Percentiles rank a stretch among this genome's conserved stretches.
Evolutionary conservation across 2,888 invertebrate species (phyloP).

Genomic region (Dromius quadrimaculatus): DNA sequence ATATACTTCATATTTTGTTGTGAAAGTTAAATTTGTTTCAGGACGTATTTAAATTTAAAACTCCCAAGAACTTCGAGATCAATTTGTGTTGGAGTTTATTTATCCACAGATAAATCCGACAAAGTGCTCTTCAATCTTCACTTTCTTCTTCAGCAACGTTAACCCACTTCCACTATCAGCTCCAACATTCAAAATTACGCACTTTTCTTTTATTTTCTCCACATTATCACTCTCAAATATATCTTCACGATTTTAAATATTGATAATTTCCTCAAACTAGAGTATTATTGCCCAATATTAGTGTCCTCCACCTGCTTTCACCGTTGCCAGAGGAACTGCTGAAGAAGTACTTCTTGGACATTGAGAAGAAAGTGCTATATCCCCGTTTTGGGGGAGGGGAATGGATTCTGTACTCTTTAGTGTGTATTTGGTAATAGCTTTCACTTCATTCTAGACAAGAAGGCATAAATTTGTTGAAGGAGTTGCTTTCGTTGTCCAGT

Average conservation of each 20-base stretch:
- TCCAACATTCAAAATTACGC: neutral
- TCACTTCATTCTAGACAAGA: slow-evolving; percentile 33
- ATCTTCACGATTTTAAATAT: neutral
- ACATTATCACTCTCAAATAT: neutral
- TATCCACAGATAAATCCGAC: no score
- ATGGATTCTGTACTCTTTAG: slow-evolving; percentile 6
- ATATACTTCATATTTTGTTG: neutral
- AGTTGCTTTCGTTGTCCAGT: no score
- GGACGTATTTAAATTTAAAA: no score
- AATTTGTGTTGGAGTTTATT: no score
- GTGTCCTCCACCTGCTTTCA: slow-evolving; percentile 36
- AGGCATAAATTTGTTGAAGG: neutral
- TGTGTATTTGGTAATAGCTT: slow-evolving; percentile 50
- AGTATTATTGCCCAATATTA: slow-evolving; percentile 10
- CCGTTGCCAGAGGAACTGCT: slow-evolving; percentile 34
- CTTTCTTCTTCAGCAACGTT: no score
- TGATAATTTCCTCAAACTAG: neutral
- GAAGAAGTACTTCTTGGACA: neutral
- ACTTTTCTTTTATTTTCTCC: neutral
- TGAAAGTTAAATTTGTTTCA: no score
- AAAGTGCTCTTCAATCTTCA: no score
- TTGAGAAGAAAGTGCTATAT: slow-evolving; percentile 39
- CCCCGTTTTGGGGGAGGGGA: slow-evolving; percentile 37
- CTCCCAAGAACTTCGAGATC: no score
- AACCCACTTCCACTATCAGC: neutral